Percentiles rank a stretch among this genome's conserved stretches.
These are phyloP conservation scores for Phodopus roborovskii DNA, from an alignment of 2,113 vertebrate species.

Conservation along the genomic window DNA sequence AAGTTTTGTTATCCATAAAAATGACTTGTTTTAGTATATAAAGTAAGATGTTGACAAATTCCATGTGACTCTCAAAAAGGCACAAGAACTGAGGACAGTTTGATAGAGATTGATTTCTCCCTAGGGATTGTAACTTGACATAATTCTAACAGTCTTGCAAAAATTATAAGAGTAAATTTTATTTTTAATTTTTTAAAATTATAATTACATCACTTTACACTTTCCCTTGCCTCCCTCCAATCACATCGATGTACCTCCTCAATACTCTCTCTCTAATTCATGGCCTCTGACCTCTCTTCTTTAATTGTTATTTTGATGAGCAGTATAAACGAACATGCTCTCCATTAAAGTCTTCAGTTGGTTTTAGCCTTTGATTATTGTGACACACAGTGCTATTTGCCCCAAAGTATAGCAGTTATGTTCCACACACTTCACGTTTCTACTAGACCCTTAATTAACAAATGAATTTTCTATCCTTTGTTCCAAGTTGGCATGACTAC, in stretches of 20 bases:
- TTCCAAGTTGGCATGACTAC: not conserved
- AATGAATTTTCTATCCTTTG: not conserved
- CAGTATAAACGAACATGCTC: not conserved
- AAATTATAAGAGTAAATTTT: constrained; percentile 26
- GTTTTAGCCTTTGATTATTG: not conserved
- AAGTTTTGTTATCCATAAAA: constrained; percentile 2
- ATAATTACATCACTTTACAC: not conserved
- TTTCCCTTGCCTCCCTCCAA: not conserved
- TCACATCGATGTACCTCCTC: not conserved
- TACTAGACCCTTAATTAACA: not conserved
- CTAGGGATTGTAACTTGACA: not conserved
- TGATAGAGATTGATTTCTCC: not conserved
- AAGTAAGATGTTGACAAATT: constrained; percentile 7
- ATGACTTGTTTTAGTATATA: not conserved
- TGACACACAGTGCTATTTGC: not conserved
- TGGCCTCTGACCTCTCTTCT: not conserved
- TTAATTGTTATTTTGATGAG: not conserved
- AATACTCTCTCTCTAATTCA: not conserved
- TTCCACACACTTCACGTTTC: not conserved
- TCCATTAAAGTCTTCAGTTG: not conserved
- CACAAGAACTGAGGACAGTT: constrained; percentile 2
- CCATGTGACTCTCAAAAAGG: not conserved
- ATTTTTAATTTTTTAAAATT: not conserved
- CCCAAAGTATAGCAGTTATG: not conserved
- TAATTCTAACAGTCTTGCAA: not conserved